Conservation (phyloP, 2,888 invertebrate species). For the Platycheirus albimanus region DNA sequence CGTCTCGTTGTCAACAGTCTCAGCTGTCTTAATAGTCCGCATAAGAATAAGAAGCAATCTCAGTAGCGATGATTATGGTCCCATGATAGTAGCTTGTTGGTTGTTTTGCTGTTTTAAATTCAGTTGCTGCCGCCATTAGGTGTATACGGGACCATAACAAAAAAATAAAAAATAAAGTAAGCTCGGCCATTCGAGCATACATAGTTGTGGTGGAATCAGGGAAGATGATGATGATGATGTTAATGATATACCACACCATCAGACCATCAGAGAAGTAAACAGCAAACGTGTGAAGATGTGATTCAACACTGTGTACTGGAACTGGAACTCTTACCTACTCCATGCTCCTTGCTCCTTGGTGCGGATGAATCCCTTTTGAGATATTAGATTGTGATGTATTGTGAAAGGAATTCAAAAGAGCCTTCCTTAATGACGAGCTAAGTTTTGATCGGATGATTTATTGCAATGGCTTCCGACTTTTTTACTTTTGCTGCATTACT, state of each 20-base stretch:
- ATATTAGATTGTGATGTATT: slow-evolving; percentile 37
- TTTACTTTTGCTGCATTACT: no score
- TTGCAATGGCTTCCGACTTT: slow-evolving; percentile 37
- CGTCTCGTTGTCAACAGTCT: slow-evolving; percentile 36
- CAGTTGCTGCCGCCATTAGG: slow-evolving; percentile 52
- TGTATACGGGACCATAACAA: not conserved
- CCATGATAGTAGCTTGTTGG: slow-evolving; percentile 30
- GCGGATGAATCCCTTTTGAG: slow-evolving; percentile 33
- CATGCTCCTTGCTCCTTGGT: no score
- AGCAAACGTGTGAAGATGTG: slow-evolving; percentile 26
- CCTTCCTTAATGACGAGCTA: slow-evolving; percentile 17
- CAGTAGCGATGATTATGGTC: slow-evolving; percentile 32
- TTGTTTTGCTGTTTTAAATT: slow-evolving; percentile 39
- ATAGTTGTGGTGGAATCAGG: slow-evolving; percentile 1
- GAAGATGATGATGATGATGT: slow-evolving; percentile 2
- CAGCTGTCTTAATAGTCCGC: slow-evolving; percentile 39
- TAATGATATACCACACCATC: slow-evolving; percentile 2
- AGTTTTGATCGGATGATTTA: slow-evolving; percentile 65
- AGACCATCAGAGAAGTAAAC: not conserved
- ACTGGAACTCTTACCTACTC: no score
- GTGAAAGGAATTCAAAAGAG: slow-evolving; percentile 41
- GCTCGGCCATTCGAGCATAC: not conserved
- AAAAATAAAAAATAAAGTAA: slow-evolving; percentile 5
- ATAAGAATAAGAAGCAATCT: slow-evolving; percentile 46
- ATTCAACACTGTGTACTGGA: slow-evolving; percentile 28